Evolutionary conservation across 2,888 invertebrate genomes (phyloP), one percentile per base, ranked within the genome.

Genomic region (Athalia rosae): DNA sequence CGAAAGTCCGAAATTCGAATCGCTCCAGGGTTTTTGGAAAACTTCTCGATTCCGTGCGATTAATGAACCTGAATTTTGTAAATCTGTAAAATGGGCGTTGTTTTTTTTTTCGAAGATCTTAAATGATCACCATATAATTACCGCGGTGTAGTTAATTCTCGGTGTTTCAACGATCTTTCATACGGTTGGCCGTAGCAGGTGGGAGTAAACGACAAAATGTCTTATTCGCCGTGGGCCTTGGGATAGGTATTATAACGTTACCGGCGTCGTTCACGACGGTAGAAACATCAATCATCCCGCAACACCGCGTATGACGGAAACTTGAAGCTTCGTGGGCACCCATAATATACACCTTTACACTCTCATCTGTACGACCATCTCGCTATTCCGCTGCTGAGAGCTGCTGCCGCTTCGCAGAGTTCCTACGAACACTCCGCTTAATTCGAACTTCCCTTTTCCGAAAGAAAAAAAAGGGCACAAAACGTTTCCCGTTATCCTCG

Each of bases 161-260:
- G 28, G 28, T 28, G 28, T 28, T 28, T 28, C 28, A 28, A 28
- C 28, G 28, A 28, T 28, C 0, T 28, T 28, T 28, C 28, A 28
- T 28, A 28, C 28, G 28, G 28, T 28, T 28, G 28, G 28, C 83
- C 82, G 80, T 81, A 81, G 80, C 79, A 84, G 86, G 86, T 87
- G 86, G 86, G 87, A 85, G 86, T 85, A 78, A 79, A 83, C 84
- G 83, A 83, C 84, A 76, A 82, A 80, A 80, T 82, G 83, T 82
- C 82, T 84, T 81, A 81, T 15, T 59, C 59, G 7, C 59, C n/a
- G n/a, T 6, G 13, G 3, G 15, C 28, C 28, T 28, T 28, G 28
- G 28, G 28, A 28, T 28, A 28, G 28, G 2, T 28, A 28, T 28
- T 28, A 28, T 28, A 28, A 28, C 28, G 28, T 28, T 28, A 28